phyloP scores from a whole-genome alignment of 92 coral and sea anemone species.

The Plumapathes pennacea region DNA sequence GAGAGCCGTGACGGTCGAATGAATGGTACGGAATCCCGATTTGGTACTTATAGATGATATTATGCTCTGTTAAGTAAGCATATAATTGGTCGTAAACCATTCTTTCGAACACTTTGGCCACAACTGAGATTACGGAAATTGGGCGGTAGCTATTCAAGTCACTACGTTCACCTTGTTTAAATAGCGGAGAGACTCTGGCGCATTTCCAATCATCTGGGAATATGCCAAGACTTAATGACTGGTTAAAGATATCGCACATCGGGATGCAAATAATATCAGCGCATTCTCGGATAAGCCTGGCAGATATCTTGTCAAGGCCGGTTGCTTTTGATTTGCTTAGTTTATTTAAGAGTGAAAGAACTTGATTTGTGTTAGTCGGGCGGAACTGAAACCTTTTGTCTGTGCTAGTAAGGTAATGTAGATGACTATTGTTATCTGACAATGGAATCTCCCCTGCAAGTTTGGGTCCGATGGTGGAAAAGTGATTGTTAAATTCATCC shows the following conservation, averaged over 20 bases:
- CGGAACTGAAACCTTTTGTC: conserved; percentile 20
- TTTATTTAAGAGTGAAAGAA: conserved; percentile 38
- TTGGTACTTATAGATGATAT: conserved; percentile 19
- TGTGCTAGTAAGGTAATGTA: conserved; percentile 11
- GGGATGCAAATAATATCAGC: conserved; percentile 24
- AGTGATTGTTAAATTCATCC: conserved; percentile 37
- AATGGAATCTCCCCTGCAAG: conserved; percentile 50
- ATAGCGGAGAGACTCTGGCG: conserved; percentile 26
- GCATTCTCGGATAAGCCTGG: conserved; percentile 40
- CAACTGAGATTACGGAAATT: conserved; percentile 10
- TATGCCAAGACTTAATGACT: conserved; percentile 41
- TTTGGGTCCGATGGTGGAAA: conserved; percentile 46
- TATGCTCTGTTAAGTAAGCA: conserved; percentile 6
- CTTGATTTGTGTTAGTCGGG: conserved; percentile 19
- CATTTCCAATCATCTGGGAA: conserved; percentile 44
- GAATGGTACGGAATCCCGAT: conserved; percentile 22
- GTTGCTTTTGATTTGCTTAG: conserved; percentile 40
- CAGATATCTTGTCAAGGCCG: conserved; percentile 38
- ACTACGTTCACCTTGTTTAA: conserved; percentile 14
- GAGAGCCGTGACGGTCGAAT: conserved; percentile 23
- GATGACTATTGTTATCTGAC: conserved; percentile 4
- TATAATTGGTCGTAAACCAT: conserved; percentile 10
- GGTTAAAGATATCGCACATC: conserved; percentile 14
- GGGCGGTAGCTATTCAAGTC: conserved; percentile 12
- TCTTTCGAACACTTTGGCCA: conserved; percentile 21